Conservation (phyloP, 1,140 invertebrate species). For the Aphelenchoides fujianensis region DNA sequence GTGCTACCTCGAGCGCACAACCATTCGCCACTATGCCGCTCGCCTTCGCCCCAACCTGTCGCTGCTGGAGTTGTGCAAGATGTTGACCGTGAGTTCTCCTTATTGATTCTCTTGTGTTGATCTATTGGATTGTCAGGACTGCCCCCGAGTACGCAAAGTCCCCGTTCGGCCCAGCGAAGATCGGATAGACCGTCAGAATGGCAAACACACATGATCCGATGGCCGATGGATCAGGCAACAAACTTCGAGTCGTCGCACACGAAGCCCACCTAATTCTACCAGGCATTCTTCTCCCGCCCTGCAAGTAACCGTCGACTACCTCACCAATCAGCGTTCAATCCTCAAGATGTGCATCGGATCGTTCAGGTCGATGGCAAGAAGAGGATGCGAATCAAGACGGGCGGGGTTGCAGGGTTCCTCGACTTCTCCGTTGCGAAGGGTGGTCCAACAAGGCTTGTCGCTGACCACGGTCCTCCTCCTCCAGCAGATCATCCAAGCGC, state of each 20-base stretch:
- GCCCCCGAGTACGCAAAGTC: conserved; percentile 85
- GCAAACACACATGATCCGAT: conserved; percentile 25
- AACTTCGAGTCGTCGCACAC: conserved; percentile 70
- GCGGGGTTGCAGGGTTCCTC: conserved; percentile 77
- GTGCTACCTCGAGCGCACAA: conserved; percentile 92
- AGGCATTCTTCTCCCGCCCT: conserved; percentile 82
- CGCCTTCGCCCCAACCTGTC: conserved; percentile 68
- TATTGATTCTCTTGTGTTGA: neutral
- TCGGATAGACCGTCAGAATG: conserved; percentile 83
- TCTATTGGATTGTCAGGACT: conserved; percentile 66
- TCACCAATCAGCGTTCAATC: conserved; percentile 91
- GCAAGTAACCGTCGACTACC: conserved; percentile 82
- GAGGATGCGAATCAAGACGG: neutral
- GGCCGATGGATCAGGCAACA: conserved; percentile 28
- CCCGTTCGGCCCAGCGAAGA: conserved; percentile 98
- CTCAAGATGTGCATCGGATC: conserved; percentile 92
- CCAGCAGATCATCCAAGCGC: conserved; percentile 84
- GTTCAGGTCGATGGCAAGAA: conserved; percentile 70
- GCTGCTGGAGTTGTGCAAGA: conserved; percentile 74
- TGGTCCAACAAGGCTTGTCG: conserved; percentile 79
- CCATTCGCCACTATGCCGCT: conserved; percentile 78
- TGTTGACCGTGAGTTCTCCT: conserved; percentile 73
- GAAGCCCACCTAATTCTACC: conserved; percentile 86
- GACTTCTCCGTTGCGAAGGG: conserved; percentile 84
- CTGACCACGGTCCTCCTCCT: conserved; percentile 69